These are phyloP conservation scores for Caranx ignobilis DNA, from an alignment of 2,113 vertebrate genomes.

Conservation along the genomic window DNA sequence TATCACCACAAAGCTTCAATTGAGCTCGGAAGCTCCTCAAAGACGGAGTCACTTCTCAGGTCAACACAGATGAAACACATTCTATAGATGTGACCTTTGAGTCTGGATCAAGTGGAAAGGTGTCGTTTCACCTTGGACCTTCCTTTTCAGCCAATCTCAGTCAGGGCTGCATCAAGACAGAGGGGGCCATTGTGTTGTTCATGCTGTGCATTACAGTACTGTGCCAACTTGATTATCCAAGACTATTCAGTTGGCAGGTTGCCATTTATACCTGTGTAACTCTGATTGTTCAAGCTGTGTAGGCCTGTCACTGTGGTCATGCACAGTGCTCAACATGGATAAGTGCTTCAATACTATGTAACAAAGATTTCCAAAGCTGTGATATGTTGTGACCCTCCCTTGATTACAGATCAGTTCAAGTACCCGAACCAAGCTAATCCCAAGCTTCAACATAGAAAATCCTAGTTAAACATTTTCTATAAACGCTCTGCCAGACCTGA, in stretches of 20 bases:
- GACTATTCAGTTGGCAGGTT: not conserved
- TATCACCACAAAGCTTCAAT: conserved; percentile 9
- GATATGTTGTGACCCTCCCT: not conserved
- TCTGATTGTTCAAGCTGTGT: conserved; percentile 2
- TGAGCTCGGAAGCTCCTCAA: conserved; percentile 6
- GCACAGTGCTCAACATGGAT: not conserved
- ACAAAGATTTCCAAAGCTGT: conserved; percentile 13
- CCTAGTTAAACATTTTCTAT: not conserved
- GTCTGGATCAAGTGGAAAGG: conserved; percentile 23
- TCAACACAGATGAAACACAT: not conserved
- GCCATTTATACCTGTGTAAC: not conserved
- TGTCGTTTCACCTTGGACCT: conserved; percentile 19
- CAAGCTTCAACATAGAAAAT: not conserved
- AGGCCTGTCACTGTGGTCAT: not conserved
- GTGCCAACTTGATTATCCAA: conserved; percentile 43
- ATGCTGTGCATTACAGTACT: conserved; percentile 11
- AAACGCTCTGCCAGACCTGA: not conserved
- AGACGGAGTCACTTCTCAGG: conserved; percentile 11
- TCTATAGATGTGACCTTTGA: not conserved
- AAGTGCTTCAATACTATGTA: not conserved
- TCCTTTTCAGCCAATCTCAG: conserved; percentile 8
- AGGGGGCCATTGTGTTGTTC: conserved; percentile 26
- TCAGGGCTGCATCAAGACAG: conserved; percentile 13
- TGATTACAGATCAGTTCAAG: not conserved
- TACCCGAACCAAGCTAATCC: conserved; percentile 7